Percentiles rank a stretch among this genome's conserved stretches.
Evolutionary conservation across 2,113 vertebrate genomes (phyloP).

Genomic region (Sebastes fasciatus): DNA sequence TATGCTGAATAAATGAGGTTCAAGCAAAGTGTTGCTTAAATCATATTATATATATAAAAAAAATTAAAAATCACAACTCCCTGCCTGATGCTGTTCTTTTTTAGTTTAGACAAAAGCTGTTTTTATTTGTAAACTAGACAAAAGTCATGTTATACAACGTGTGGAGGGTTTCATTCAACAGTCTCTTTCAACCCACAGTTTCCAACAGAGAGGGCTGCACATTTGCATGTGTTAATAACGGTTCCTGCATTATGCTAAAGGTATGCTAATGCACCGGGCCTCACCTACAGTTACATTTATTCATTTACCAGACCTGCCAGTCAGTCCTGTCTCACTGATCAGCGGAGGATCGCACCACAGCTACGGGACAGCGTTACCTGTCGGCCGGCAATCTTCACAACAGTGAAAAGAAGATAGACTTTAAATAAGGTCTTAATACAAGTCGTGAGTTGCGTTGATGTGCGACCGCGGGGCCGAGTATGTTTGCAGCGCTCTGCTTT

Average conservation of each 20-base stretch:
- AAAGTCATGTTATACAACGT: neutral
- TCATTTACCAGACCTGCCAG: neutral
- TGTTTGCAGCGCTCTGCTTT: too few species aligned
- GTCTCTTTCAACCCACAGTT: neutral
- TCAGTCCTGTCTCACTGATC: neutral
- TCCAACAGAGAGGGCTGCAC: neutral
- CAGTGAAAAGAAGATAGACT: neutral
- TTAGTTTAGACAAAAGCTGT: neutral
- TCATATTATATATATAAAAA: too few species aligned
- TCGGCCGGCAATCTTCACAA: neutral
- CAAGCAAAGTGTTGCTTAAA: neutral
- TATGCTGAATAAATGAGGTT: neutral
- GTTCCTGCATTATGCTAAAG: constrained; percentile 1
- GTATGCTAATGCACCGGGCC: constrained; percentile 2
- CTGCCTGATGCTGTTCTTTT: neutral
- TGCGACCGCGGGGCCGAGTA: too few species aligned
- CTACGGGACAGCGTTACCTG: neutral
- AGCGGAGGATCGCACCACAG: neutral
- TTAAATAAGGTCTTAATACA: too few species aligned
- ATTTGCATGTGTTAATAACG: constrained; percentile 22
- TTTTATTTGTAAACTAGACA: neutral
- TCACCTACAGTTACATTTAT: constrained; percentile 13
- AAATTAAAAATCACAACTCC: neutral
- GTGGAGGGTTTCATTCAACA: neutral
- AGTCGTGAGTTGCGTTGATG: too few species aligned